Base-by-base conservation (phyloP, 1,140 invertebrate genomes). In the Drosophila novamexicana region DNA sequence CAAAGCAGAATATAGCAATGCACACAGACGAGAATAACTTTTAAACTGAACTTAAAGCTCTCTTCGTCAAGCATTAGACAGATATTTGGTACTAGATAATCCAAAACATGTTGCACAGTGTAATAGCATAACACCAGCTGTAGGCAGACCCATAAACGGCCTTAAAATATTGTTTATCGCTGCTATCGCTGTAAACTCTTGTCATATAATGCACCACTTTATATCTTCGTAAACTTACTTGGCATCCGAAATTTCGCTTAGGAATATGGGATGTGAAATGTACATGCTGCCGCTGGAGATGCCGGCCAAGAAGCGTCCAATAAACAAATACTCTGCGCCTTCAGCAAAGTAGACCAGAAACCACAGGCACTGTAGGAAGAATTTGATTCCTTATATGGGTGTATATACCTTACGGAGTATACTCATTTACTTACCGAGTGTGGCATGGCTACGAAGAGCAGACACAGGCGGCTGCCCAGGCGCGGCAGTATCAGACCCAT, bases 261-360 rank as follows among this genome's bases (percentile, higher is more conserved):
- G 77, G 12, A 85, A 91, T 40, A 91, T 75, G 40, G 90, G 74
- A 57, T 88, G 75, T 40, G 77, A 75, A 62, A 88, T 77, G 56
- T 86, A 91, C 67, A 81, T 79, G 62, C 86, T 72, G 9, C 90
- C 90, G 12, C 90, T 75, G 0, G 82, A 83, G 6, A 93, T 65
- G 40, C 93, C 93, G 14, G 77, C 75, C 0, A 93, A 42, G 9
- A 93, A 86, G 34, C 93, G 79, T 8, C 91, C 92, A 29, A 92
- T 65, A 29, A 92, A 91, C 14, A 92, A 91, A 37, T 68, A 79
- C 22, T 81, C 78, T 2, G 81, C 76, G 16, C 78, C 68, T 14
- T 73, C 44, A 6, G 81, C 85, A 10, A 75, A 88, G 39, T 78
- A 77, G 3, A 88, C 77, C 47, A 91, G 42, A 32, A 90, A 14